phyloP scores from a whole-genome alignment of 2,888 invertebrate species.

The Acholoe squamosa region DNA sequence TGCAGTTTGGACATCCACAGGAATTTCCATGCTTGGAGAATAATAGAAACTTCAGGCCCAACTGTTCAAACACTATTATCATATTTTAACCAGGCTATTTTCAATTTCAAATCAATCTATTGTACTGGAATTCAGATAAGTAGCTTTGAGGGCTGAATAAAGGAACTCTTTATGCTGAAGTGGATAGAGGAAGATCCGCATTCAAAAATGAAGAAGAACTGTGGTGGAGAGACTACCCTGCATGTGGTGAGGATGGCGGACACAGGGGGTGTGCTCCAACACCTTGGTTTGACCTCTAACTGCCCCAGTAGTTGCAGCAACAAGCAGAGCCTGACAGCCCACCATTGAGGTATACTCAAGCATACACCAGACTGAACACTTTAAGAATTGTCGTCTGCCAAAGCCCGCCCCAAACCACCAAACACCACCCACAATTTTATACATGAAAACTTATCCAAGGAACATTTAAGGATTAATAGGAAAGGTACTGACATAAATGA shows the following conservation, averaged over 20 bases:
- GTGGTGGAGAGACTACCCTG: background rate
- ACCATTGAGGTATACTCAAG: background rate
- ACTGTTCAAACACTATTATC: background rate
- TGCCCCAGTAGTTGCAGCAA: background rate
- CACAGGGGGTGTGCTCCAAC: conserved; percentile 16
- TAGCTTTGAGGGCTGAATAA: background rate
- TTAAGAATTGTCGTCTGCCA: conserved; percentile 17
- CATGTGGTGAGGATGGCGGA: background rate
- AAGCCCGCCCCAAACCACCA: background rate
- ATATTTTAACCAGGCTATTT: background rate
- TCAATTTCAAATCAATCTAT: conserved; percentile 20
- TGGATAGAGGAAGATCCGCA: background rate
- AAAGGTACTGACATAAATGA: background rate
- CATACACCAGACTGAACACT: background rate
- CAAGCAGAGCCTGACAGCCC: background rate
- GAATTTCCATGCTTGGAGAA: background rate
- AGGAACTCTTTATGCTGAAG: background rate
- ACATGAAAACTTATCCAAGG: background rate
- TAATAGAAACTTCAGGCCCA: background rate
- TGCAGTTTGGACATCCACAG: too few relatives aligned
- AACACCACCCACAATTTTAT: background rate
- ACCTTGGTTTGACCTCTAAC: conserved; percentile 15
- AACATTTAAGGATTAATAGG: background rate
- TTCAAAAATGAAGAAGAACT: background rate
- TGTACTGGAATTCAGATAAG: background rate